These are phyloP conservation scores for Myotis myotis DNA, from an alignment of 2,797 vertebrate genomes.

Conservation along the genomic window DNA sequence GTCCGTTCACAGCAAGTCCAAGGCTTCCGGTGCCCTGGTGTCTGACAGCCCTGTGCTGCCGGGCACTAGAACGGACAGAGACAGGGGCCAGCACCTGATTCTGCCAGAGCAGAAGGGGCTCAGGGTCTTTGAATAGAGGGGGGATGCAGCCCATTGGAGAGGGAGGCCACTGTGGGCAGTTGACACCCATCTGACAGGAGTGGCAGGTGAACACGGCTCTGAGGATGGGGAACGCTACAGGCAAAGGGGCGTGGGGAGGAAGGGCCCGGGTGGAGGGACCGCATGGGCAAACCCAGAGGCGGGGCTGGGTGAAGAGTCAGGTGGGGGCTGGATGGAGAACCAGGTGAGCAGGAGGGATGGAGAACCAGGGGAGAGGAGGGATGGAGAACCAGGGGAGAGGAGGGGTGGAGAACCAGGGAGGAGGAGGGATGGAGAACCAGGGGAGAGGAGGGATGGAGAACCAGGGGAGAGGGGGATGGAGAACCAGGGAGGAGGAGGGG, in stretches of 20 bases:
- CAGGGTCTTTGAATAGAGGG: not conserved
- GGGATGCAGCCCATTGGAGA: not conserved
- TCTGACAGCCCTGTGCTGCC: rapidly evolving
- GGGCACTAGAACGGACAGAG: rapidly evolving
- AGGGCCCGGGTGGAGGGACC: not conserved
- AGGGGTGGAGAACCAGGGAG: too few relatives aligned
- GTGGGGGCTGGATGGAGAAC: not conserved
- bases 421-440: too few relatives aligned
- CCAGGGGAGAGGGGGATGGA: too few relatives aligned
- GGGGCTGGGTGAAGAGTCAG: not conserved
- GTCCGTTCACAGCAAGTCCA: not conserved
- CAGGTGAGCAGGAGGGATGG: too few relatives aligned
- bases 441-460: too few relatives aligned
- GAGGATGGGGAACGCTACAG: rapidly evolving
- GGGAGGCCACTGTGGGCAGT: not conserved
- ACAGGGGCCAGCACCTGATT: rapidly evolving
- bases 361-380: not conserved
- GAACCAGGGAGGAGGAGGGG: too few relatives aligned
- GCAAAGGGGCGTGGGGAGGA: not conserved
- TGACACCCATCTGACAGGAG: not conserved
- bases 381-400: too few relatives aligned
- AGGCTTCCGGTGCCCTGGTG: not conserved
- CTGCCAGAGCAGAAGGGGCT: not conserved
- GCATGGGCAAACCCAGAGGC: not conserved
- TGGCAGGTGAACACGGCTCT: not conserved